These are phyloP conservation scores for Helogale parvula DNA, from an alignment of 2,113 vertebrate genomes.

Conservation along the genomic window DNA sequence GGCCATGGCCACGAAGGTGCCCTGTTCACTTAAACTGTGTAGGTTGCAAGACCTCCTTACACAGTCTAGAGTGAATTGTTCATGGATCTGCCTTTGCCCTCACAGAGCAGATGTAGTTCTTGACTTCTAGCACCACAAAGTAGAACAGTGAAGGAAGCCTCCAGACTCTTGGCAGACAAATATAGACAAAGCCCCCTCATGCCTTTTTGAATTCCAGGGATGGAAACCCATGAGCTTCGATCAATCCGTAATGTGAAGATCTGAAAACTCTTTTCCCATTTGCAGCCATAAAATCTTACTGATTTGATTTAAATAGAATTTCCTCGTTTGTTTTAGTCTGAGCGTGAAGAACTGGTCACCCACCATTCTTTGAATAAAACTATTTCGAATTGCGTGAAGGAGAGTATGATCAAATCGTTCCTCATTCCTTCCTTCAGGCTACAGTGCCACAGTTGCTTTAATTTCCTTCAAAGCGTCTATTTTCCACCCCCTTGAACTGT, in stretches of 20 bases:
- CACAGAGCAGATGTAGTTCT: not conserved
- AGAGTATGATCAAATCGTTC: not conserved
- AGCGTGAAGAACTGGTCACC: constrained; percentile 40
- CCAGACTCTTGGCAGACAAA: constrained; percentile 3
- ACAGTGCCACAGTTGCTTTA: constrained; percentile 39
- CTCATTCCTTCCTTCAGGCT: not conserved
- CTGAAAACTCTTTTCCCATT: constrained; percentile 52
- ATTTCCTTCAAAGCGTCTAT: constrained; percentile 6
- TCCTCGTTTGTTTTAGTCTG: constrained; percentile 57
- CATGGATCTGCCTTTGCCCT: not conserved
- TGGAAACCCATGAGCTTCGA: not conserved
- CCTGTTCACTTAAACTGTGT: not conserved
- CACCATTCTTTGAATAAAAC: constrained; percentile 34
- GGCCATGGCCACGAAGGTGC: not conserved
- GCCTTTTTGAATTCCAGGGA: constrained; percentile 20
- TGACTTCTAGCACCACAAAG: constrained; percentile 43
- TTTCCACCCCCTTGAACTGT: constrained; percentile 51
- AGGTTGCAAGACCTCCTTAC: not conserved
- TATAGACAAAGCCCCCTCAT: not conserved
- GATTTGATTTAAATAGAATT: constrained; percentile 63
- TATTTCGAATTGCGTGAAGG: not conserved
- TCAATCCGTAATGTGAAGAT: not conserved
- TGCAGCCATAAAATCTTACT: not conserved
- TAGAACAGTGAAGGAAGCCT: not conserved
- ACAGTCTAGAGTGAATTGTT: not conserved